Conservation (phyloP, 2,113 vertebrate genomes). For the human (Homo sapiens) region DNA sequence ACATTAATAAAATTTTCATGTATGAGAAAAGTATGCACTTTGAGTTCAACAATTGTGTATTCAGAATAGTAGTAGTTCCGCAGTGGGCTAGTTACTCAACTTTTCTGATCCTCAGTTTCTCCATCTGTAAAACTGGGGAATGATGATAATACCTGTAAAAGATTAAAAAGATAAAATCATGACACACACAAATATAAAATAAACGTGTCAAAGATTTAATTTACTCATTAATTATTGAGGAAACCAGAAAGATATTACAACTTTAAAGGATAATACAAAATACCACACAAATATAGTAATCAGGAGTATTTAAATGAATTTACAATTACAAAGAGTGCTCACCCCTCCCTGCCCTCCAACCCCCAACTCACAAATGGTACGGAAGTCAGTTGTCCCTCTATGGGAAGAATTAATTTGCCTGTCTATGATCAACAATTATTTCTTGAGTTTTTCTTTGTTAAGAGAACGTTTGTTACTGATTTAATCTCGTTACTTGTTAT, state of each 20-base stretch:
- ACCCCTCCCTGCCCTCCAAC: not conserved
- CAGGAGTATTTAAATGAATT: not conserved
- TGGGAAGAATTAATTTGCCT: not conserved
- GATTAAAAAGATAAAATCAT: not conserved
- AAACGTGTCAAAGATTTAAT: not conserved
- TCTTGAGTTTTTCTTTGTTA: not conserved
- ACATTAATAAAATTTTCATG: conserved; percentile 47
- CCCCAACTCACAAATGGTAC: no score
- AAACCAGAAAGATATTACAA: not conserved
- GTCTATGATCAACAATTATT: not conserved
- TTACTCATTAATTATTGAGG: not conserved
- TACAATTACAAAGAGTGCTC: not conserved
- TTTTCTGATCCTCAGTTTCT: conserved; percentile 31
- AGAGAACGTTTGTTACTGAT: not conserved
- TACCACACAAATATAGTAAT: not conserved
- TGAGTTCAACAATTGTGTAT: not conserved
- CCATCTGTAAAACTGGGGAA: not conserved
- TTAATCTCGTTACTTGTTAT: not conserved
- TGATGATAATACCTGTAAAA: not conserved
- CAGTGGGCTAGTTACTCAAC: not conserved
- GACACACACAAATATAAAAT: conserved; percentile 13
- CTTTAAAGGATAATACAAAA: conserved; percentile 2
- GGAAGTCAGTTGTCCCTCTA: not conserved
- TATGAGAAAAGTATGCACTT: conserved; percentile 45
- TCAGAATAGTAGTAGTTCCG: not conserved